Conservation (phyloP, 2,113 vertebrate species). For the Grallaria varia region DNA sequence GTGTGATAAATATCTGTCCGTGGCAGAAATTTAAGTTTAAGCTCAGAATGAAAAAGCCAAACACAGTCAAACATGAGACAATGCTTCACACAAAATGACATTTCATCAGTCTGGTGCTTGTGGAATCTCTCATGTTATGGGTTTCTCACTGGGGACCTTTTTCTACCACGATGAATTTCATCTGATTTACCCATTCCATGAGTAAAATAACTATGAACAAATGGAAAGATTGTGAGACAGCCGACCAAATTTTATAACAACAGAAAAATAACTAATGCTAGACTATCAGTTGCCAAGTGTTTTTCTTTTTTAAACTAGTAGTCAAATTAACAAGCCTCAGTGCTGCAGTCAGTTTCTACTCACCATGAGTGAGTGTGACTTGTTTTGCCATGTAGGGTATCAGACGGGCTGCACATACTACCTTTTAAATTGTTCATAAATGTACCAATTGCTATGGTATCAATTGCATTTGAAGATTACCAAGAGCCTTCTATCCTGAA, state of each 20-base stretch:
- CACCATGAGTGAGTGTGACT: background rate
- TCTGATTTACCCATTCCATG: background rate
- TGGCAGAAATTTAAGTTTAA: background rate
- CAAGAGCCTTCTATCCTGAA: constrained; percentile 8
- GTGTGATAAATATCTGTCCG: background rate
- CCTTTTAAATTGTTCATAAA: background rate
- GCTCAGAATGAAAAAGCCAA: background rate
- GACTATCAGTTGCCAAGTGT: background rate
- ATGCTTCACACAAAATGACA: background rate
- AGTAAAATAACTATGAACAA: background rate
- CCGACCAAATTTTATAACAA: background rate
- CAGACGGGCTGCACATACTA: background rate
- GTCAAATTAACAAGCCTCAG: background rate
- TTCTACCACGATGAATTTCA: background rate
- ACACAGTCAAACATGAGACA: background rate
- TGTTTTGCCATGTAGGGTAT: background rate
- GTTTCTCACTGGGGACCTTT: background rate
- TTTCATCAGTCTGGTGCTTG: background rate
- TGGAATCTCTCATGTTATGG: background rate
- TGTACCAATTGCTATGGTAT: background rate
- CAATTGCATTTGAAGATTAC: constrained; percentile 28
- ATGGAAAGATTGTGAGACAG: background rate
- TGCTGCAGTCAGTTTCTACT: background rate
- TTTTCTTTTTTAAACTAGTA: background rate
- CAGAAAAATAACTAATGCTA: background rate